Evolutionary conservation across 2,888 invertebrate species (phyloP).

Genomic region (Trichopria drosophilae): DNA sequence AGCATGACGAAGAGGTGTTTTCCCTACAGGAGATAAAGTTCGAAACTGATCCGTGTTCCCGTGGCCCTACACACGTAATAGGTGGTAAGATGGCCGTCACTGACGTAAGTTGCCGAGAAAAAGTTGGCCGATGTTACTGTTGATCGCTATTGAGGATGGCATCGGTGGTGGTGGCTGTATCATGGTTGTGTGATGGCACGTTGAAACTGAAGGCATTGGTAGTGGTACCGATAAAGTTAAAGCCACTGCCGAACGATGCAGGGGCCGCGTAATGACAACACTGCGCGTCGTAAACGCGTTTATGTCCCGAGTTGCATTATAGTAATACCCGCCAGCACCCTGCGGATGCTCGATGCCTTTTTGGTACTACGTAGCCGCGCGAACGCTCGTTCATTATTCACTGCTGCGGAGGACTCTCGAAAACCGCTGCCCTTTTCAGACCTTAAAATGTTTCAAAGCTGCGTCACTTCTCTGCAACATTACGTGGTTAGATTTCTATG

Average conservation of each 20-base stretch:
- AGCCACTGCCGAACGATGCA: constrained; percentile 55
- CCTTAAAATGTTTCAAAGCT: no score
- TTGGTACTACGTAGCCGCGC: constrained; percentile 17
- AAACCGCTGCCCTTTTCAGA: constrained; percentile 17
- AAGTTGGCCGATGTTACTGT: no score
- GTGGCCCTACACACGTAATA: background rate
- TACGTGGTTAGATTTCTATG: no score
- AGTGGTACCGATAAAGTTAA: constrained; percentile 56
- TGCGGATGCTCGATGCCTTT: constrained; percentile 47
- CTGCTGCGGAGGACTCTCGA: constrained; percentile 11
- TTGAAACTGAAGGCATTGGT: constrained; percentile 37
- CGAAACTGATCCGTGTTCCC: background rate
- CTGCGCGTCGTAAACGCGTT: constrained; percentile 59
- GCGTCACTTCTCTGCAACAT: no score
- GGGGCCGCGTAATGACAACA: constrained; percentile 58
- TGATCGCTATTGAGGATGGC: no score
- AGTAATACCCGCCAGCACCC: constrained; percentile 55
- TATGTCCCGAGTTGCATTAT: constrained; percentile 58
- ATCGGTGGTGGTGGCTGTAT: constrained; percentile 33
- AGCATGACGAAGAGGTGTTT: constrained; percentile 50
- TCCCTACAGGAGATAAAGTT: constrained; percentile 25
- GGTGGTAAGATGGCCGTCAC: no score
- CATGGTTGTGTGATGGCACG: constrained; percentile 31
- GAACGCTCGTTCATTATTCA: constrained; percentile 26
- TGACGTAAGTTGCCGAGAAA: no score